Evolutionary conservation across 1,140 invertebrate genomes (phyloP).

Genomic region (Temnothorax curvispinosus): DNA sequence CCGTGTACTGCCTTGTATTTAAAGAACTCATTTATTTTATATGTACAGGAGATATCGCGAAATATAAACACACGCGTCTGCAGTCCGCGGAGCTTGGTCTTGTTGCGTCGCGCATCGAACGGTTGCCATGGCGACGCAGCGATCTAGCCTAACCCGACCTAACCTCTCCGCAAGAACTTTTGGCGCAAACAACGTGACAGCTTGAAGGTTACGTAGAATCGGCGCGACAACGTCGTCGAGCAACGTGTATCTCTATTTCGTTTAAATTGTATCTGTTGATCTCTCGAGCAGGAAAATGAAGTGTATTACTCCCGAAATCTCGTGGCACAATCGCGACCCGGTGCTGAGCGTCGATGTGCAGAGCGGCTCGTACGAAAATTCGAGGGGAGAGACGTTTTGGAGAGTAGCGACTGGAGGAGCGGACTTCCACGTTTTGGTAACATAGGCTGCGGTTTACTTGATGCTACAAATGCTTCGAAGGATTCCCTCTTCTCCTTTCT

Average conservation of each 20-base stretch:
- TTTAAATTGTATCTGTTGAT: conserved; percentile 64
- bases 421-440: conserved; percentile 95
- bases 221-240: background rate
- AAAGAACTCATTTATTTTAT: conserved; percentile 80
- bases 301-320: conserved; percentile 98
- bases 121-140: background rate
- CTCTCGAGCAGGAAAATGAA: conserved; percentile 89
- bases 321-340: conserved; percentile 98
- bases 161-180: background rate
- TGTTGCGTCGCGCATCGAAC: background rate
- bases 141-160: background rate
- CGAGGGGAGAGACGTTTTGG: conserved; percentile 86
- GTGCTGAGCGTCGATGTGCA: conserved; percentile 97
- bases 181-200: conserved; percentile 59
- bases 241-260: background rate
- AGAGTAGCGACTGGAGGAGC: conserved; percentile 96
- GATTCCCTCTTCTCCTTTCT: too few relatives aligned
- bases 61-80: background rate
- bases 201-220: conserved; percentile 43
- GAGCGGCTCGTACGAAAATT: conserved; percentile 82
- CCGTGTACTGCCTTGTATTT: conserved; percentile 80
- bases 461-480: too few relatives aligned
- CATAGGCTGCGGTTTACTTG: too few relatives aligned
- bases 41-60: background rate
- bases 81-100: too few relatives aligned